Base-by-base conservation (phyloP, 2,888 invertebrate genomes). In the Cryptocephalus primarius region DNA sequence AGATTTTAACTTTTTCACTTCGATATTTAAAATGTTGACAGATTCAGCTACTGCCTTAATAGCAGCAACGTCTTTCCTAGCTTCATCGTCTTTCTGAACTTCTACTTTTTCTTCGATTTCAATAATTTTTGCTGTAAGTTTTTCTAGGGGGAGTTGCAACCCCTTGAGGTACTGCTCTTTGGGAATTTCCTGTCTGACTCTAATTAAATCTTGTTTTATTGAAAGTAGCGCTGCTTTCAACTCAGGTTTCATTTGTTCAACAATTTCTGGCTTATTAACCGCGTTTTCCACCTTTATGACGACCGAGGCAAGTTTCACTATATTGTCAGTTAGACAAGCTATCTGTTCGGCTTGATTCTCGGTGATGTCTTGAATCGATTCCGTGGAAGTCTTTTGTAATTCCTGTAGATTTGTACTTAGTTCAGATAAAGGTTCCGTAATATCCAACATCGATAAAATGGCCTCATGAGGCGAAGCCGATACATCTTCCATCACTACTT, bases 291-390 rank as follows among this genome's bases (percentile, higher is more conserved):
- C 39, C 34, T 46, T 42, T 9, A 49, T 41, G 38, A 54, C 36
- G 13, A 45, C 40, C 12, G 33, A 36, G 2, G 50, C 46, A n/a
- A 56, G 12, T 33, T 50, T 47, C 36, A 51, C 42, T 45, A 50
- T 50, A 32, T 51, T 14, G 10, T 44, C 50, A 40, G 39, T 13
- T 8, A 55, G 41, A 12, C 46, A 43, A 33, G 42, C 48, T 33
- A 44, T 46, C 9, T 48, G 39, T 46, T 52, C 43, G 12, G 51
- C 34, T 40, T 47, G 51, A 13, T 41, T 33, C 32, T 11, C n/a
- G n/a, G 38, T 22, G 12, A 44, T 40, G 38, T 43, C 47, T 13
- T 44, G 32, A 22, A 44, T 9, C 6, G 12, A n/a, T 13, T 13
- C 32, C 9, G 13, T 9, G 22, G n/a, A 12, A 39, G 8, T 10